These are phyloP conservation scores for Gryon sp. DNA, from an alignment of 1,140 invertebrate species.

Conservation along the genomic window DNA sequence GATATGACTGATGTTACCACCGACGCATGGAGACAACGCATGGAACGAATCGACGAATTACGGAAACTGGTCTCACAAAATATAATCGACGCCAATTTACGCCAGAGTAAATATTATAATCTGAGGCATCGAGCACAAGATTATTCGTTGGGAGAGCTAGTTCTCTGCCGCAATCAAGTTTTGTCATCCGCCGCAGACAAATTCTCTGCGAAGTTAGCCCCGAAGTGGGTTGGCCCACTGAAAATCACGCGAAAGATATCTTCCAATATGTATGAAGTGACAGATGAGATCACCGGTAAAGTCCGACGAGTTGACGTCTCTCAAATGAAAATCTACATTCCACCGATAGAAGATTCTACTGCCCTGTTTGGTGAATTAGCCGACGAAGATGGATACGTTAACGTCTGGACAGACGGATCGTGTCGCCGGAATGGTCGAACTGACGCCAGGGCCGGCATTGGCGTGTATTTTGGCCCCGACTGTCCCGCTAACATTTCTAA, in stretches of 20 bases:
- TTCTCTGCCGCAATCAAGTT: not conserved
- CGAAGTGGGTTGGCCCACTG: not conserved
- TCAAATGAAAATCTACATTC: not conserved
- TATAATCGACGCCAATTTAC: not conserved
- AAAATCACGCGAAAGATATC: not conserved
- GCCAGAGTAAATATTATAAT: conserved; percentile 36
- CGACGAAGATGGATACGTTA: no score
- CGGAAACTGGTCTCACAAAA: not conserved
- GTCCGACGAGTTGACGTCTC: not conserved
- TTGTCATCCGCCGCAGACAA: not conserved
- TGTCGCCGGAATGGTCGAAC: not conserved
- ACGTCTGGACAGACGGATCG: conserved; percentile 17
- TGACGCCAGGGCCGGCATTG: not conserved
- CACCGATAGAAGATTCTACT: no score
- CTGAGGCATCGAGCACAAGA: conserved; percentile 10
- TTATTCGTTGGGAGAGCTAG: not conserved
- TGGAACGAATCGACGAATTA: not conserved
- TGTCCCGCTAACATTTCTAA: not conserved
- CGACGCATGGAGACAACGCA: not conserved
- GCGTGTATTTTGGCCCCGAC: conserved; percentile 6
- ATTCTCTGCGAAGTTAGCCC: not conserved
- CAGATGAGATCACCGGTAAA: not conserved
- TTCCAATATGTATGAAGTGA: not conserved
- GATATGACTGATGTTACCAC: not conserved
- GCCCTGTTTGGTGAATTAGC: no score